These are phyloP conservation scores for Vireo altiloquus DNA, from an alignment of 2,113 vertebrate genomes.

Conservation along the genomic window DNA sequence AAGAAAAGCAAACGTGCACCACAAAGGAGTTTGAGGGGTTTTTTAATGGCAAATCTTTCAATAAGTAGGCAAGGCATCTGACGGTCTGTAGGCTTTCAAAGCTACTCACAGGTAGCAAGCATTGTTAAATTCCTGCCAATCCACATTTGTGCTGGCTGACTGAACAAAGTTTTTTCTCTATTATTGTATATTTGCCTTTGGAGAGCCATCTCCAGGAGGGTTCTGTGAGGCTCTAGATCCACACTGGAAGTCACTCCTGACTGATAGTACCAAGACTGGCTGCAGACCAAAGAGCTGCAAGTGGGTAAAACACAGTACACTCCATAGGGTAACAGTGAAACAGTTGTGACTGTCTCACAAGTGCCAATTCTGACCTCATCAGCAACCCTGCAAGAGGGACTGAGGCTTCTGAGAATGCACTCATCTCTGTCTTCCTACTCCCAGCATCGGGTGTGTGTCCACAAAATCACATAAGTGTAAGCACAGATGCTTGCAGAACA, in stretches of 20 bases:
- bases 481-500: neutral
- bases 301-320: neutral
- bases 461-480: neutral
- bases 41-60: neutral
- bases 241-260: neutral
- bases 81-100: neutral
- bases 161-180: neutral
- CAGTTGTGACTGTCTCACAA: neutral
- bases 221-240: neutral
- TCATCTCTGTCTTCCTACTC: neutral
- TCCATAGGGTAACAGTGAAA: neutral
- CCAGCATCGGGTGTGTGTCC: neutral
- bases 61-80: neutral
- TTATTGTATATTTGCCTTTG: neutral
- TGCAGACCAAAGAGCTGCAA: neutral
- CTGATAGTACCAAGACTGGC: neutral
- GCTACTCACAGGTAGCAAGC: neutral
- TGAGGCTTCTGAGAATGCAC: neutral
- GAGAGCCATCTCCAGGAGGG: neutral
- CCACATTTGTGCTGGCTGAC: neutral
- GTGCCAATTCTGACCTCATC: neutral
- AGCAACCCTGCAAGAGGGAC: rapidly evolving
- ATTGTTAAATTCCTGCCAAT: neutral
- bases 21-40: neutral
- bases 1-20: neutral